These are phyloP conservation scores for Microchirus variegatus DNA, from an alignment of 2,797 vertebrate genomes.

Conservation along the genomic window DNA sequence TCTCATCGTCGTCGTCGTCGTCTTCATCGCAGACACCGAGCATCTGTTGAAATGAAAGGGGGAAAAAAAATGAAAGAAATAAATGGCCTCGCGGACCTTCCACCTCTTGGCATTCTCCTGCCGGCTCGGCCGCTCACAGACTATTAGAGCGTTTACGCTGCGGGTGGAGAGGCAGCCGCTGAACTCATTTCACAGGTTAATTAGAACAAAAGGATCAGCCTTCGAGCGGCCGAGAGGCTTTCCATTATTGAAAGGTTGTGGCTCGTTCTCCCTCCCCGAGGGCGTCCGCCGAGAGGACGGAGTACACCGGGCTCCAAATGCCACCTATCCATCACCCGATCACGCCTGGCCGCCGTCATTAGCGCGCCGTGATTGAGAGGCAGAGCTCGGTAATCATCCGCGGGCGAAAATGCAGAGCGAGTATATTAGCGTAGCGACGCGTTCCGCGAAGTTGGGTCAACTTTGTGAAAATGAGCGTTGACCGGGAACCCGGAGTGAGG, in stretches of 20 bases:
- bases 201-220: constrained; percentile 82
- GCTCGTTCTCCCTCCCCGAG: constrained; percentile 48
- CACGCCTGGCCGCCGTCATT: constrained; percentile 51
- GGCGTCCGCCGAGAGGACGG: constrained; percentile 41
- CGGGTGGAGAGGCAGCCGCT: constrained; percentile 56
- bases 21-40: not conserved
- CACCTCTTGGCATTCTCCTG: constrained; percentile 82
- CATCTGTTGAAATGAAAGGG: too few species aligned
- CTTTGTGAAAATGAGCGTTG: constrained; percentile 20
- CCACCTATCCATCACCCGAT: constrained; percentile 78
- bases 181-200: constrained; percentile 84
- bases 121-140: constrained; percentile 54
- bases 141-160: constrained; percentile 71
- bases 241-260: constrained; percentile 74
- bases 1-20: constrained; percentile 38
- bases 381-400: constrained; percentile 65
- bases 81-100: constrained; percentile 66
- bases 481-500: not conserved
- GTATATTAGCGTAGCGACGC: constrained; percentile 44
- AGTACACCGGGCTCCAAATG: constrained; percentile 71
- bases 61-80: constrained; percentile 34
- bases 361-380: constrained; percentile 61
- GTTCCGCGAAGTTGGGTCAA: constrained; percentile 49
- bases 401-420: constrained; percentile 51
- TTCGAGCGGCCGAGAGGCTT: constrained; percentile 66